Evolutionary conservation across 1,140 invertebrate species (phyloP).

Genomic region (Thaumetopoea pityocampa): DNA sequence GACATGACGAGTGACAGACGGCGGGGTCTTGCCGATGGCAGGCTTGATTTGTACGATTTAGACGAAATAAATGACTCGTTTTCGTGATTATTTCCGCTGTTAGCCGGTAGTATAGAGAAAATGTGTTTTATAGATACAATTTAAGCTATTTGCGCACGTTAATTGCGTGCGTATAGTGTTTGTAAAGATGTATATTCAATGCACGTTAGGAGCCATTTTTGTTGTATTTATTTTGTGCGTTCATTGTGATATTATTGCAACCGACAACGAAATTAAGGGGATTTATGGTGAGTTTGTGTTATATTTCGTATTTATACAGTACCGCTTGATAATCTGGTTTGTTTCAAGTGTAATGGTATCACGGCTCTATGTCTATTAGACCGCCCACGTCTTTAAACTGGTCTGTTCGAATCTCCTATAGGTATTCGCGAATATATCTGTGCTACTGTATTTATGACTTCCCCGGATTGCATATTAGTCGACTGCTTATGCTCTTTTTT

Average conservation of each 20-base stretch:
- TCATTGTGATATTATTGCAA: slow-evolving; percentile 70
- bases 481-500: too few relatives aligned
- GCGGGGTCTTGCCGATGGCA: slow-evolving; percentile 64
- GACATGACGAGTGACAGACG: slow-evolving; percentile 70
- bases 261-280: slow-evolving; percentile 66
- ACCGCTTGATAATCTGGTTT: not conserved
- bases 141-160: slow-evolving; percentile 45
- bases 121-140: slow-evolving; percentile 60
- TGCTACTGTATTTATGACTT: too few relatives aligned
- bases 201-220: slow-evolving; percentile 72
- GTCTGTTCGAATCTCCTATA: not conserved
- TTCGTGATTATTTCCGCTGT: slow-evolving; percentile 48
- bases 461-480: too few relatives aligned
- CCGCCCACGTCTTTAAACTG: slow-evolving; percentile 16
- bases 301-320: slow-evolving; percentile 1
- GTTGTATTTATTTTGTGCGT: slow-evolving; percentile 74
- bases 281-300: slow-evolving; percentile 56
- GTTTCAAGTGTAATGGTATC: slow-evolving; percentile 7
- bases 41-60: slow-evolving; percentile 56
- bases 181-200: slow-evolving; percentile 66
- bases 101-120: slow-evolving; percentile 50
- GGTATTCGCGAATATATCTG: not conserved
- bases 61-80: slow-evolving; percentile 55
- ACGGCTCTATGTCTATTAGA: slow-evolving; percentile 15
- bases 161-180: slow-evolving; percentile 43